Evolutionary conservation across 2,888 invertebrate species (phyloP).

Genomic region (Leptarthrus brevirostris): DNA sequence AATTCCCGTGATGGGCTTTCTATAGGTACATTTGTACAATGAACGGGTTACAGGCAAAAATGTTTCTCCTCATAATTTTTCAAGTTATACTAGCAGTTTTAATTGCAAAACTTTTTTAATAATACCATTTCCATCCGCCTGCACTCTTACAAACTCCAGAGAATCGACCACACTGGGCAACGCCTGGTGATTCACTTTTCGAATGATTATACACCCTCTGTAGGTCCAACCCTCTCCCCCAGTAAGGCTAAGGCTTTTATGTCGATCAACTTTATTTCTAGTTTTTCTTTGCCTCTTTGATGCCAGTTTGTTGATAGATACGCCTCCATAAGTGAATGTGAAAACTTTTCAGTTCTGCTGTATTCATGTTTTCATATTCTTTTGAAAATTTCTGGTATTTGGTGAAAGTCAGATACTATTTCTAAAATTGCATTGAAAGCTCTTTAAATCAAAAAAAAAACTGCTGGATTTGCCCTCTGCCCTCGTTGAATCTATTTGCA

Average conservation of each 20-base stretch:
- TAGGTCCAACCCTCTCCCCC: background rate
- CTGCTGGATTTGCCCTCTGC: no score
- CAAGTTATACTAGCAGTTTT: conserved; percentile 48
- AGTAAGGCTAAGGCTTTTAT: background rate
- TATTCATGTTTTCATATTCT: no score
- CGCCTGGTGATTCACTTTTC: conserved; percentile 49
- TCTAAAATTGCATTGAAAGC: no score
- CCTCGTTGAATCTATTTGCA: no score
- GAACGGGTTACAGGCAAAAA: conserved; percentile 24
- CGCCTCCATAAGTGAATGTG: no score
- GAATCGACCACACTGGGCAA: conserved; percentile 34
- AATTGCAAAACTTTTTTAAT: conserved; percentile 54
- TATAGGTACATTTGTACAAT: conserved; percentile 26
- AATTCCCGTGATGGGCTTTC: conserved; percentile 9
- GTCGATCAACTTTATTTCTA: conserved; percentile 33
- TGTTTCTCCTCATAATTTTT: conserved; percentile 43
- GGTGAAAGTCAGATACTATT: no score
- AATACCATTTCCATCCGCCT: conserved; percentile 48
- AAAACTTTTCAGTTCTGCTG: no score
- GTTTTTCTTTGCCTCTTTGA: no score
- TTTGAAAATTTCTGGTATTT: no score
- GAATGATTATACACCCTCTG: conserved; percentile 42
- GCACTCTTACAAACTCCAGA: conserved; percentile 34
- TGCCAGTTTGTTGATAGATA: no score
- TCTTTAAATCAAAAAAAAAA: no score